Base-by-base conservation (phyloP, 2,797 vertebrate genomes). In the Brachyrhaphis roseni region DNA sequence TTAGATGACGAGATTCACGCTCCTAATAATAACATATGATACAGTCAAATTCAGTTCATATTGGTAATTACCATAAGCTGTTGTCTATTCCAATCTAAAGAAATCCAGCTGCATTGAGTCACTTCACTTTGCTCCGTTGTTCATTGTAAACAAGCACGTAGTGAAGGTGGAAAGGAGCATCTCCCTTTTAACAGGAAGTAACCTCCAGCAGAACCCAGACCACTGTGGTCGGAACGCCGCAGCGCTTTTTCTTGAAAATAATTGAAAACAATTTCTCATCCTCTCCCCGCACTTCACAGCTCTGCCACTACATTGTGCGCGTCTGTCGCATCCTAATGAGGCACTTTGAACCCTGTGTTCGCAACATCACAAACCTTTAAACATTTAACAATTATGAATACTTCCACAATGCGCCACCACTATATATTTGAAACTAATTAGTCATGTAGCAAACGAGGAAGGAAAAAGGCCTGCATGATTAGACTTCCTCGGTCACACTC, bases 401-500 rank as follows among this genome's bases (percentile, higher is more conserved):
- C 68, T 46, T 71, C 26, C 41, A 28, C 13, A 28, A 71, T 26
- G 51, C 51, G 26, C 23, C 51, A 15, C 75, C 90, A 88, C 86
- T 78, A 79, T 81, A 87, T 79, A 83, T 86, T 78, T 41, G 28
- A 87, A 85, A 84, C 83, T 77, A 78, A 82, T 84, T 88, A 88
- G 82, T 82, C 68, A 36, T 85, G 79, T 86, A 87, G 85, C 81
- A 77, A 90, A 82, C 78, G 85, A 86, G 78, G 76, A 26, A 84
- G 87, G 77, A 70, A 77, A 46, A 85, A 78, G 72, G 79, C 85
- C 74, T 74, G 31, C 80, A 82, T 78, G 83, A 82, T 86, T 81
- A 77, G 87, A 86, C 87, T 88, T 89, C 82, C 84, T 84, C 81
- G 84, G 84, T 88, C 81, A 81, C 84, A 86, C 79, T 85, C 45